phyloP scores from a whole-genome alignment of 2,797 vertebrate genomes.

The Sternotherus odoratus region DNA sequence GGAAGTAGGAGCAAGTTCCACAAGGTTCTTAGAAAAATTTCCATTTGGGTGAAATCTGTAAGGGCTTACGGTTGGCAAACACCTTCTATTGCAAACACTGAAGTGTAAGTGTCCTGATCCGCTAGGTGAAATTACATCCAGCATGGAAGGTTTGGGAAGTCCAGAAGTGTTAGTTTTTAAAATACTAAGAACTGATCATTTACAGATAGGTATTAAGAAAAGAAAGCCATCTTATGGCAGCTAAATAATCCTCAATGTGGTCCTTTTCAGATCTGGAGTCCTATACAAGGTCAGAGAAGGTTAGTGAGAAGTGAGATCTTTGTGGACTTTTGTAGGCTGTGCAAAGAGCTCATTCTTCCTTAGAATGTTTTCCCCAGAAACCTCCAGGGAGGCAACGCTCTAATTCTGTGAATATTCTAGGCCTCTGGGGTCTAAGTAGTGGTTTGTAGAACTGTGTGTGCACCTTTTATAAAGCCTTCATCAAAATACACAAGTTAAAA shows the following conservation, averaged over 20 bases:
- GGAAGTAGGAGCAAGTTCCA: neutral
- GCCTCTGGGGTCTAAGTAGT: neutral
- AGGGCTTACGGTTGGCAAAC: neutral
- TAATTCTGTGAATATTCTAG: neutral
- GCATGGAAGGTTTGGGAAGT: neutral
- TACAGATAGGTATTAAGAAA: neutral
- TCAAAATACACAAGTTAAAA: conserved; percentile 2
- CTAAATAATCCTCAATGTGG: neutral
- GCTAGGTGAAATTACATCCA: neutral
- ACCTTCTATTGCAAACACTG: neutral
- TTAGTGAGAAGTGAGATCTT: neutral
- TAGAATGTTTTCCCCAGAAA: accelerated
- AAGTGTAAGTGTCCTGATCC: neutral
- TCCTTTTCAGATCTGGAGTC: neutral
- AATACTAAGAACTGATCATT: too few relatives aligned
- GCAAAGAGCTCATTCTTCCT: too few relatives aligned
- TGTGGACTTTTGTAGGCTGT: neutral
- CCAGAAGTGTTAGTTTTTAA: neutral
- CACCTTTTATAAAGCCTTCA: neutral
- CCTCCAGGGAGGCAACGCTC: neutral
- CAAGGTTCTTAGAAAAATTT: neutral
- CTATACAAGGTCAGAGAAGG: neutral
- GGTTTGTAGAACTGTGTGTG: neutral
- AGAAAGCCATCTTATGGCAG: neutral
- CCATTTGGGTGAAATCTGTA: neutral